Evolutionary conservation across 2,797 vertebrate genomes (phyloP), one percentile per base, ranked within the genome.

Genomic region (Capromys pilorides): DNA sequence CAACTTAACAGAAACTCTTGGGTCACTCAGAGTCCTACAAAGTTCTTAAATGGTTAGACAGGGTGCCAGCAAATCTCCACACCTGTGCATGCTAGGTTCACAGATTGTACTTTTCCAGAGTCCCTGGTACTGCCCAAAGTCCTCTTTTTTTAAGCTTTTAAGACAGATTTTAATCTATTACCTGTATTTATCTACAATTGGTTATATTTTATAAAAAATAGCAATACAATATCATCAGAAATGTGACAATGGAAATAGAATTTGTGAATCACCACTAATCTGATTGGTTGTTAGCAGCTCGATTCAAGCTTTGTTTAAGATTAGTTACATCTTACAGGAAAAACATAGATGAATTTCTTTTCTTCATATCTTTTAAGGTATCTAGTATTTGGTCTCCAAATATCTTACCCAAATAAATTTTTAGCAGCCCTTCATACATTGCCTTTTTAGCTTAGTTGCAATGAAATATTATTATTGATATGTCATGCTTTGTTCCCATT

Each of bases 231-330:
- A 57, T 69, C 75, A 59, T 90, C 0, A 69, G 71, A 13, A 94
- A 93, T 82, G 21, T 31, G 28, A 66, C 31, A 94, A 61, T 26
- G 39, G 69, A 93, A 90, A 59, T 79, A 9, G 57, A 66, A 14
- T 79, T 41, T 87, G 10, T 95, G 51, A 78, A 26, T 22, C 49
- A 81, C 26, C 24, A 54, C 14, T 71, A 10, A 73, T 64, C 93
- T 83, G 21, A 84, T 14, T 91, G 77, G 12, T 57, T 93, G 61
- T 85, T 88, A 91, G n/a, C 45, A 41, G 1, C 3, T 13, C 14
- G 39, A 14, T 67, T 41, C 78, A 78, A 90, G 24, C 31, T 93
- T 92, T 71, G 36, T 78, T 95, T 59, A 92, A 95, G 86, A 80
- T 89, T 31, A 36, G 26, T 87, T 71, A 92, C 82, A 31, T 49